Base-by-base conservation (phyloP, 2,113 vertebrate genomes). In the Cichladusa arquata region DNA sequence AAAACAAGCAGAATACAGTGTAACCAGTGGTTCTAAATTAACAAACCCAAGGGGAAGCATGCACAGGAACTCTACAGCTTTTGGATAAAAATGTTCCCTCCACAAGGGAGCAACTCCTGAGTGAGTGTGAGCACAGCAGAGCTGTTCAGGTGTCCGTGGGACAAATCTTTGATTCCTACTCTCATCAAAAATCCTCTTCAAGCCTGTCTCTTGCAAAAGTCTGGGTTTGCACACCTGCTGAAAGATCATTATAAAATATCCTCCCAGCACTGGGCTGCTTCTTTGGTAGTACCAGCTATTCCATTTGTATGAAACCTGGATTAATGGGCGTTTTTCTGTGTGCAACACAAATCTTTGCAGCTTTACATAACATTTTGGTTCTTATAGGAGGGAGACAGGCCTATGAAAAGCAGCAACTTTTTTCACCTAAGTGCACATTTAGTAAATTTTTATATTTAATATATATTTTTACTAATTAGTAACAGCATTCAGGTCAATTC, bases 291-390 rank as follows among this genome's bases (percentile, higher is more conserved):
- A 28, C 67, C 72, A 82, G 85, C 81, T 70, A 47, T 83, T 80
- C 34, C 44, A 47, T 88, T 78, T 83, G 54, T 53, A 71, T 74
- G 95, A 95, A 70, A 6, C 60, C 8, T 2, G 86, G 91, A 95
- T 94, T 95, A 93, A 81, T 15, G 44, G 71, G 60, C 11, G 44
- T 86, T 86, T 93, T 78, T 71, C 85, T 67, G 73, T 8, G 48
- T 51, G 36, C 54, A 69, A 90, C 81, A 93, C 36, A 84, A 79
- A 91, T 93, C 86, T 94, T 92, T 79, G 74, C 83, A 79, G 83
- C 60, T 95, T 89, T 88, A 84, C 61, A 9, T 60, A 71, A 47
- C 34, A 18, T 48, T 93, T 72, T 45, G 23, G 60, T 82, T 61
- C 86, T 95, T 88, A 36, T 2, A 36, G 18, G 10, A 58, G 24